Evolutionary conservation across 2,113 vertebrate species (phyloP).

Genomic region (Varanus komodoensis): DNA sequence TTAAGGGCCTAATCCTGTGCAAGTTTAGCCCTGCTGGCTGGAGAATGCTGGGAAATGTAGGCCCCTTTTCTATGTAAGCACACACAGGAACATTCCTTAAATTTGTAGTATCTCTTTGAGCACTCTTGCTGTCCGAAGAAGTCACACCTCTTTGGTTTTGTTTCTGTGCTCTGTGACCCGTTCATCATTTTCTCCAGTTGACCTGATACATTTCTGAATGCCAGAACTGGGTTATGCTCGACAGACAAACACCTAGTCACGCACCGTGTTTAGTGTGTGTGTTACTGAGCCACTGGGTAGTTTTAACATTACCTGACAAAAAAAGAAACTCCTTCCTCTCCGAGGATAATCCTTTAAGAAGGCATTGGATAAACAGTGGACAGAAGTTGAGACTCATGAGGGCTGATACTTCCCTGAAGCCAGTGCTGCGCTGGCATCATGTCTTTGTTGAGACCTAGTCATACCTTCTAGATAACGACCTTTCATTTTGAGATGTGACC

Average conservation of each 20-base stretch:
- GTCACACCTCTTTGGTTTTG: conserved; percentile 25
- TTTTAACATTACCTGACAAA: conserved; percentile 47
- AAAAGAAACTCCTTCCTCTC: conserved; percentile 44
- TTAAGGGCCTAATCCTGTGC: not conserved
- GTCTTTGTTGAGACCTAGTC: not conserved
- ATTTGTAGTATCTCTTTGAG: conserved; percentile 41
- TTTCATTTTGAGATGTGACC: not conserved
- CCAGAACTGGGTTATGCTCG: conserved; percentile 60
- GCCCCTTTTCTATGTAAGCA: too few relatives aligned
- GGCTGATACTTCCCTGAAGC: not conserved
- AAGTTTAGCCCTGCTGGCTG: too few relatives aligned
- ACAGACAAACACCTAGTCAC: conserved; percentile 38
- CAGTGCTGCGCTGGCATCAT: not conserved
- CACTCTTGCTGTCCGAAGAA: conserved; percentile 15
- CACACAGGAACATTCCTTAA: not conserved
- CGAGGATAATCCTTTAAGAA: conserved; percentile 52
- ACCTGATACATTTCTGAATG: conserved; percentile 44
- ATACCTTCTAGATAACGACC: not conserved
- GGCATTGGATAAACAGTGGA: conserved; percentile 36
- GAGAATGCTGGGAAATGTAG: too few relatives aligned
- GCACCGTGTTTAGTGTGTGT: not conserved
- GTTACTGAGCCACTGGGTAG: conserved; percentile 52
- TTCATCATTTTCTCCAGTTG: conserved; percentile 63
- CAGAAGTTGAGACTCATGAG: not conserved
- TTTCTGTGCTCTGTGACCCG: conserved; percentile 30